Base-by-base conservation (phyloP, 2,797 vertebrate genomes). In the Tenualosa ilisha region DNA sequence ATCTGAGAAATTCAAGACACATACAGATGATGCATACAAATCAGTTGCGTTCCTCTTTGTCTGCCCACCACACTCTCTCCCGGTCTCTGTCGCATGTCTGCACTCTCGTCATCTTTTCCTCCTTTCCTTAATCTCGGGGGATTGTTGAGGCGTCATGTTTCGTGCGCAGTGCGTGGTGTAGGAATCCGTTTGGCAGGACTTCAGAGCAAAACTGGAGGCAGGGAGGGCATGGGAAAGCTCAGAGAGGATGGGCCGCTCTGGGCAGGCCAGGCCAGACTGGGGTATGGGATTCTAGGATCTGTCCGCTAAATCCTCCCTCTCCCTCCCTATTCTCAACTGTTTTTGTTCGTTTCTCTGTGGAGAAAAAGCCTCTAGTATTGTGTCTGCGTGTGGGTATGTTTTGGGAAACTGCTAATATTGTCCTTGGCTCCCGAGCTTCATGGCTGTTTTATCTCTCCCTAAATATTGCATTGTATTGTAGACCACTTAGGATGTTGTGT, bases 91-190 rank as follows among this genome's bases (percentile, higher is more conserved):
- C 12, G 2, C 11, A 31, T 9, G 26, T 65, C 63, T 65, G 63
- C 24, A 31, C n/a, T 31, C 63, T 65, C 8, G 2, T 65, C 63
- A 65, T 65, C 63, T 31, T 24, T 65, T 13, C 63, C 63, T 65
- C 63, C 24, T 2, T 31, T 26, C 61, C 61, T 8, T 65, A 65
- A 65, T 31, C 63, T 65, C 24, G 9, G 24, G 11, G 63, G 63
- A 65, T 65, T 65, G 11, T 65, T 65, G 63, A 65, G 63, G 63
- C 24, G 24, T 65, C 63, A 65, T 65, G 63, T 65, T 65, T 65
- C 63, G 2, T 31, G 3, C 63, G 26, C 24, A 65, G 63, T 9
- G 63, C 3, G 63, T 31, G 24, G 24, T 12, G 63, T 26, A 65
- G 63, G 63, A 31, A 65, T 65, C 63, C n/a, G 63, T 31, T 3